These are phyloP conservation scores for Notocelia uddmanniana DNA, from an alignment of 2,888 invertebrate genomes.

Conservation along the genomic window DNA sequence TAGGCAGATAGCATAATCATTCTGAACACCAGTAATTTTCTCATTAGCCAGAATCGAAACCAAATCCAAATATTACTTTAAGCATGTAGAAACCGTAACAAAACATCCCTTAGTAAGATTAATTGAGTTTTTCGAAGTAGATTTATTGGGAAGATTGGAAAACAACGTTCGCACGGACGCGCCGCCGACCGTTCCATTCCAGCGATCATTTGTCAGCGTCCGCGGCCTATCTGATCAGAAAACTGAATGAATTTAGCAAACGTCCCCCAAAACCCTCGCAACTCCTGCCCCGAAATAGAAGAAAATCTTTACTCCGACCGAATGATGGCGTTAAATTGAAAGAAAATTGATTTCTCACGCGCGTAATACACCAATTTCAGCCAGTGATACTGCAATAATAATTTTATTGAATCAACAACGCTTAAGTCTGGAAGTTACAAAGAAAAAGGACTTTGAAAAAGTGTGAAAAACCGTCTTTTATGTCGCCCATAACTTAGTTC, in stretches of 20 bases:
- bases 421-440: constrained; percentile 4
- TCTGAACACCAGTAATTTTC: not conserved
- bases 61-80: constrained; percentile 43
- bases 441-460: constrained; percentile 25
- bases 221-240: constrained; percentile 67
- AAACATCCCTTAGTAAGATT: constrained; percentile 68
- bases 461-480: constrained; percentile 34
- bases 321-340: constrained; percentile 44
- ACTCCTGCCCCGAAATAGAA: constrained; percentile 12
- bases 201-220: constrained; percentile 75
- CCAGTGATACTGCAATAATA: constrained; percentile 44
- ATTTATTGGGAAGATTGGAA: constrained; percentile 70
- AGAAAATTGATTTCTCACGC: constrained; percentile 43
- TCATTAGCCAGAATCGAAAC: not conserved
- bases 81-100: constrained; percentile 56
- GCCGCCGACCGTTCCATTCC: constrained; percentile 64
- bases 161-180: constrained; percentile 65
- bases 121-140: constrained; percentile 76
- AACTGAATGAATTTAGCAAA: constrained; percentile 60
- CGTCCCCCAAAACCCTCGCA: constrained; percentile 21
- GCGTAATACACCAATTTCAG: constrained; percentile 30
- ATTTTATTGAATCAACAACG: constrained; percentile 25
- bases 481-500: constrained; percentile 38
- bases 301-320: constrained; percentile 30
- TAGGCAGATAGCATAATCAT: too few species aligned